Evolutionary conservation across 1,140 invertebrate species (phyloP).

Genomic region (Apis laboriosa): DNA sequence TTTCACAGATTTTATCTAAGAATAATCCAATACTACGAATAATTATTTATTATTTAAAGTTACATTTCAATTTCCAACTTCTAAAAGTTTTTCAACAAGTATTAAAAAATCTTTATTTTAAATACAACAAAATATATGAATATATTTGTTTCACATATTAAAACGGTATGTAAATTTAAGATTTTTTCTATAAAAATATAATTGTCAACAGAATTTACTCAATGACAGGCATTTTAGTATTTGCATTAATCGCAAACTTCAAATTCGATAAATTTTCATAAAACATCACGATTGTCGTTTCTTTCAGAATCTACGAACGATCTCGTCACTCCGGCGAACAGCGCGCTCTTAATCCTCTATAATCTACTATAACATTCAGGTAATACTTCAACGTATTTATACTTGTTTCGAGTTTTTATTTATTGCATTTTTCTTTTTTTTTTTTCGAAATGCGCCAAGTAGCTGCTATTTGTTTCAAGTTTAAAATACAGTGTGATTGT

Average conservation of each 20-base stretch:
- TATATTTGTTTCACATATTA: too few species aligned
- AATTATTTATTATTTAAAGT: too few species aligned
- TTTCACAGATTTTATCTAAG: too few species aligned
- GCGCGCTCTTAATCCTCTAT: constrained; percentile 29
- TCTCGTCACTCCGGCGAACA: constrained; percentile 13
- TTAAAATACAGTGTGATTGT: not conserved
- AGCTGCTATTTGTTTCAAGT: not conserved
- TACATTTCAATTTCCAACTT: too few species aligned
- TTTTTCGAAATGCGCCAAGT: constrained; percentile 6
- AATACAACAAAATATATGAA: too few species aligned
- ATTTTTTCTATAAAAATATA: not conserved
- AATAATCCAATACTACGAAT: too few species aligned
- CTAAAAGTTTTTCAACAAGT: too few species aligned
- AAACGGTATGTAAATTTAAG: too few species aligned
- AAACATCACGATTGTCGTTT: constrained; percentile 15
- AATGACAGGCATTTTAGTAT: not conserved
- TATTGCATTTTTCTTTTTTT: not conserved
- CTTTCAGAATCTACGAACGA: constrained; percentile 30
- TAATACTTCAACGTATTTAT: constrained; percentile 9
- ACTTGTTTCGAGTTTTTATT: not conserved
- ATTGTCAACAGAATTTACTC: not conserved
- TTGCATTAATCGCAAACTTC: constrained; percentile 9
- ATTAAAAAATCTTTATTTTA: too few species aligned
- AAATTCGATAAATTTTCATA: not conserved
- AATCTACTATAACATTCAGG: constrained; percentile 30